Percentiles rank a stretch among this genome's conserved stretches.
phyloP scores from a whole-genome alignment of 2,113 vertebrate species.

The Otus sunia region DNA sequence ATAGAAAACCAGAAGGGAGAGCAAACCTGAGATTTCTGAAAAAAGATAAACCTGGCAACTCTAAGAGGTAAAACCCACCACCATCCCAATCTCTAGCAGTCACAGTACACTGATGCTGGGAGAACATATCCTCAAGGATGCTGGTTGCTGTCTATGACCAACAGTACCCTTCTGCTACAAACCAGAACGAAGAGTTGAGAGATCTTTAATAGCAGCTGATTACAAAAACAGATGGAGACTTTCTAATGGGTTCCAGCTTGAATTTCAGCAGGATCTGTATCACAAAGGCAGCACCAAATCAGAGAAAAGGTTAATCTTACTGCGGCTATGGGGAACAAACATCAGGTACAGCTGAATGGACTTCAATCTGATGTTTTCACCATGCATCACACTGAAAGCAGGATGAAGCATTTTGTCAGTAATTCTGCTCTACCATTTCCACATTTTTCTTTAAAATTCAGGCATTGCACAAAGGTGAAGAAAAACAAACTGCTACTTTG shows the following conservation, averaged over 20 bases:
- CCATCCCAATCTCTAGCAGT: not conserved
- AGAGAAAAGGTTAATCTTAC: slow-evolving; percentile 51
- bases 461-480: not conserved
- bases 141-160: slow-evolving; percentile 9
- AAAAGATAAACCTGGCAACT: not conserved
- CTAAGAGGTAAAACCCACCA: not conserved
- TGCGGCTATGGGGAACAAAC: not conserved
- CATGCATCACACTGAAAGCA: not conserved
- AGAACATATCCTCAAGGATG: slow-evolving; percentile 35
- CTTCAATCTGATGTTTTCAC: slow-evolving; percentile 34
- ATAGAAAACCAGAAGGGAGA: slow-evolving; percentile 7
- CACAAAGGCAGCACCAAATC: slow-evolving; percentile 34
- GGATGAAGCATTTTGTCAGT: slow-evolving; percentile 15
- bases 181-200: slow-evolving; percentile 38
- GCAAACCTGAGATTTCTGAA: not conserved
- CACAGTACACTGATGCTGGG: not conserved
- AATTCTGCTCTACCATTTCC: slow-evolving; percentile 34
- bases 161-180: slow-evolving; percentile 21
- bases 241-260: slow-evolving; percentile 63
- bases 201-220: not conserved
- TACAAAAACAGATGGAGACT: slow-evolving; percentile 32
- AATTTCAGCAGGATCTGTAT: slow-evolving; percentile 24
- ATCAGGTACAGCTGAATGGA: slow-evolving; percentile 6
- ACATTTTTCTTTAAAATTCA: slow-evolving; percentile 43
- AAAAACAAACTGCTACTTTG: slow-evolving; percentile 16